Evolutionary conservation across 2,888 invertebrate genomes (phyloP), one percentile per base, ranked within the genome.

Genomic region (Podabrus alpinus): DNA sequence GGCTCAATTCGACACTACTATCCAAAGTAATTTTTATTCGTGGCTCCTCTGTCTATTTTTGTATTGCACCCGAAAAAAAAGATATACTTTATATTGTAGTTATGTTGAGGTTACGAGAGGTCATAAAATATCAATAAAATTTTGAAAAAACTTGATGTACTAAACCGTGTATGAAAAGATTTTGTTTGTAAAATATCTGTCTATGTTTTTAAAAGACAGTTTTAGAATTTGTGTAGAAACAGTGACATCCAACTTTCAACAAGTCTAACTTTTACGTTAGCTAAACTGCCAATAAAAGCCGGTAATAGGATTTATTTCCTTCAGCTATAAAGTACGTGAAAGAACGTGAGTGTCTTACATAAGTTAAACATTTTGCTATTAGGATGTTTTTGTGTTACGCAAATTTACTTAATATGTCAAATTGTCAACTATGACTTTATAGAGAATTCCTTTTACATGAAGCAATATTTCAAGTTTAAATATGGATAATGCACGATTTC

Each of bases 261-360:
- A 73, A 76, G 71, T 73, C 73, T 59, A 76, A 76, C 73, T 76
- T 73, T 71, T 71, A 71, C 72, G 76, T 76, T 73, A 76, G 76
- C 73, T 73, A 76, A 76, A 76, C 76, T 76, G 76, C 76, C 76
- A 76, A 76, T 76, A 76, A 76, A 76, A 73, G 66, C 73, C 16
- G 73, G 76, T 76, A 76, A 76, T 76, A 76, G 69, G 76, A 76
- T 76, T 73, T 76, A 76, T 76, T 76, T 76, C 76, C 73, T 76
- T 76, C 76, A 66, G 73, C 73, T 76, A 73, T 73, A 71, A 76
- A 73, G 71, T 76, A 76, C 76, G 76, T 76, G 75, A 72, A 69
- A 69, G 69, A 69, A 75, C 75, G 75, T 75, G 75, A 76, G 72
- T 73, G 73, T 66, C 73, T 71, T 76, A 76, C 76, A 61, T 15